phyloP scores from a whole-genome alignment of 2,113 vertebrate genomes.

The Ameiurus melas region DNA sequence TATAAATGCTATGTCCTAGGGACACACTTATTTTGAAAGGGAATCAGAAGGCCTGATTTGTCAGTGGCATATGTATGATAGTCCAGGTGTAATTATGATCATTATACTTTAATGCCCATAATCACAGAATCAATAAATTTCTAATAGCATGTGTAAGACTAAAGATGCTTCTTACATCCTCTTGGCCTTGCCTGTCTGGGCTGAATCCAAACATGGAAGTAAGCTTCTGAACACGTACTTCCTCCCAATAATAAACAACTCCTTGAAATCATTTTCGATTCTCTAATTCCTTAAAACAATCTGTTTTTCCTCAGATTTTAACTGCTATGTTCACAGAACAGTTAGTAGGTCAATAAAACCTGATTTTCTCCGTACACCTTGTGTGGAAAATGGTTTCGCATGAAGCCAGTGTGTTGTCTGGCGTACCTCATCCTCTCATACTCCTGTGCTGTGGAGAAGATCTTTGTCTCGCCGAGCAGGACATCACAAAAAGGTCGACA shows the following conservation, averaged over 20 bases:
- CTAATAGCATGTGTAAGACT: neutral
- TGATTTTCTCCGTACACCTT: neutral
- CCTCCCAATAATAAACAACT: too few relatives aligned
- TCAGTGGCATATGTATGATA: neutral
- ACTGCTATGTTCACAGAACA: too few relatives aligned
- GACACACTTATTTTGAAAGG: neutral
- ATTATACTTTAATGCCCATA: neutral
- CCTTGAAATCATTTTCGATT: too few relatives aligned
- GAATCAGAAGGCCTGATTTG: neutral
- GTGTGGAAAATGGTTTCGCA: neutral
- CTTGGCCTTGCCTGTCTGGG: too few relatives aligned
- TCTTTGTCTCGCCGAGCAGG: constrained; percentile 93
- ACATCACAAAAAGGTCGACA: constrained; percentile 97
- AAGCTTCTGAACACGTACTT: too few relatives aligned
- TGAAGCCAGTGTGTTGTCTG: neutral
- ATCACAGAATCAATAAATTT: neutral
- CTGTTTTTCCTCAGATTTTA: too few relatives aligned
- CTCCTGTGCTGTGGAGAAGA: constrained; percentile 91
- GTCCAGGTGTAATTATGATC: neutral
- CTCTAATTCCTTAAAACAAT: too few relatives aligned
- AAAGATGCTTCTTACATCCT: neutral
- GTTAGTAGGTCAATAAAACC: too few relatives aligned
- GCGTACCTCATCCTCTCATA: constrained; percentile 94
- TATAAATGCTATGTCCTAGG: neutral
- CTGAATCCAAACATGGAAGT: too few relatives aligned